Base-by-base conservation (phyloP, 2,113 vertebrate species). In the Picathartes gymnocephalus region DNA sequence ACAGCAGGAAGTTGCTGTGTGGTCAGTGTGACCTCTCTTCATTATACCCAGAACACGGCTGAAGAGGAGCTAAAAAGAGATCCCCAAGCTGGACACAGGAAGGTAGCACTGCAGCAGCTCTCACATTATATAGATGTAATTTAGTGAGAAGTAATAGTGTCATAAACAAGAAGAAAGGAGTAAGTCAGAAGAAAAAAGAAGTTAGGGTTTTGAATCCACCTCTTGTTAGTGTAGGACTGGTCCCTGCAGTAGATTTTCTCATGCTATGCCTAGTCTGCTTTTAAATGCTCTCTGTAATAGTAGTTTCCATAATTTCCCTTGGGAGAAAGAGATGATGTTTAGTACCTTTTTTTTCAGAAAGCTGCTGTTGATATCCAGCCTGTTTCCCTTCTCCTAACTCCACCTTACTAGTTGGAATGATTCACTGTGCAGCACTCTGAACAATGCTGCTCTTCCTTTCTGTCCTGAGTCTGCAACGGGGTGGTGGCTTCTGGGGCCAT, bases 1-100 rank as follows among this genome's bases (percentile, higher is more conserved):
- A 60, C 7, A 74, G 44, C 45, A 89, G 37, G 0, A 0, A 61
- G 48, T 27, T 68, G 40, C 13, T 1, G 0, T 4, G 7, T 28
- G 40, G 23, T 39, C 62, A 44, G 19, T 44, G 27, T 42, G 62
- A 72, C 13, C 33, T 47, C n/a, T 51, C 60, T 68, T 71, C 53
- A n/a, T 65, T 54, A 44, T 4, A 56, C 7, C 9, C 51, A 35
- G 53, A 76, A 78, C 10, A 25, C 2, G 48, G 48, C 53, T 65
- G 66, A 87, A 81, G 56, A 58, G 21, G 16, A 65, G 21, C 13
- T 88, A 25, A 66, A 90, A 77, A 54, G n/a, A 19, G 30, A 70
- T 25, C 21, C 16, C 35, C 44, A 30, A 84, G 76, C 48, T 51
- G n/a, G 35, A 53, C 21, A 47, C 4, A 45, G 40, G 23, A 8